These are phyloP conservation scores for Chiroxiphia lanceolata DNA, from an alignment of 2,797 vertebrate species.

Conservation along the genomic window DNA sequence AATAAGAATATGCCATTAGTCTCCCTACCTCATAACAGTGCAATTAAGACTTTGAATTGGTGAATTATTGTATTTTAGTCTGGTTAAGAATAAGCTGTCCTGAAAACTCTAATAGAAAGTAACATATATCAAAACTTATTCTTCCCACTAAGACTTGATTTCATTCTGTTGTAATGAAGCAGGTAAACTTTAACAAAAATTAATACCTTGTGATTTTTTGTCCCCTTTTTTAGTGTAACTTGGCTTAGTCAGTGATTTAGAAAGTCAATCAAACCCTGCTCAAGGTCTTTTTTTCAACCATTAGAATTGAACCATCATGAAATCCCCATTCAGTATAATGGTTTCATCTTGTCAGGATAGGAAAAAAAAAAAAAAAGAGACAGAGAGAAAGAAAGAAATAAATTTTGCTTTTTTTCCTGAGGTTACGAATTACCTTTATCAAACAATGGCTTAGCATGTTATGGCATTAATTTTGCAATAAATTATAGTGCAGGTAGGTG, in stretches of 20 bases:
- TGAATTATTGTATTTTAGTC: conserved; percentile 12
- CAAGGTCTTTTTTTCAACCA: background rate
- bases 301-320: conserved; percentile 12
- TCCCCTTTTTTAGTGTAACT: background rate
- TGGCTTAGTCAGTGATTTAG: background rate
- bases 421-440: conserved; percentile 45
- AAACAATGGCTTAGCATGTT: conserved; percentile 39
- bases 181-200: conserved; percentile 9
- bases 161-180: background rate
- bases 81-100: background rate
- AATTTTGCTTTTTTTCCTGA: background rate
- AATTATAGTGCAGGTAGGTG: conserved; percentile 38
- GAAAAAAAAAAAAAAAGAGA: fast-evolving
- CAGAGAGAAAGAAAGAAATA: background rate
- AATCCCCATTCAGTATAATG: background rate
- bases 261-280: background rate
- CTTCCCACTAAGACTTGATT: background rate
- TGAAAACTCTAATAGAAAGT: background rate
- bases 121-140: background rate
- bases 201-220: background rate
- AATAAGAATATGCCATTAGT: conserved; percentile 13
- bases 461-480: conserved; percentile 56
- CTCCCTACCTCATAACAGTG: background rate
- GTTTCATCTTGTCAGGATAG: background rate
- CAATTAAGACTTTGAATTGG: conserved; percentile 11